Evolutionary conservation across 2,888 invertebrate species (phyloP).

Genomic region (Thera britannica): DNA sequence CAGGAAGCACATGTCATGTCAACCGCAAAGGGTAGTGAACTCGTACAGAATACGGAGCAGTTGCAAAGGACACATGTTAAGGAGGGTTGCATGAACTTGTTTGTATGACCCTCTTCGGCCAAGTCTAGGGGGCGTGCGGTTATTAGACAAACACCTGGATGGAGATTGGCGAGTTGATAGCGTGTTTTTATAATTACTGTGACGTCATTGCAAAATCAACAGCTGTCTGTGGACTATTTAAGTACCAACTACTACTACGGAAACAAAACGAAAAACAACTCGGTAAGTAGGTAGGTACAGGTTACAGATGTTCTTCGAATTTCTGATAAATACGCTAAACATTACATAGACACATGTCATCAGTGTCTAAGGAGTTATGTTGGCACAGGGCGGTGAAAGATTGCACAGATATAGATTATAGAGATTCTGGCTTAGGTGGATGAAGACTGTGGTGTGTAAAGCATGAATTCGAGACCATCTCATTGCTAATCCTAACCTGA

Average conservation of each 20-base stretch:
- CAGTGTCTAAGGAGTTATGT: too few relatives aligned
- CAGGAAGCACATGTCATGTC: slow-evolving; percentile 26
- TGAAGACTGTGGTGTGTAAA: too few relatives aligned
- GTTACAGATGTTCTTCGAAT: too few relatives aligned
- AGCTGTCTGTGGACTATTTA: slow-evolving; percentile 11
- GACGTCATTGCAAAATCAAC: slow-evolving; percentile 27
- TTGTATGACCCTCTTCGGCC: slow-evolving; percentile 23
- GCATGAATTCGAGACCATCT: too few relatives aligned
- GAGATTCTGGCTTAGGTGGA: too few relatives aligned
- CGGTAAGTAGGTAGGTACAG: too few relatives aligned
- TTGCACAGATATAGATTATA: too few relatives aligned
- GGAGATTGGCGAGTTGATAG: slow-evolving; percentile 37
- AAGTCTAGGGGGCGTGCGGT: slow-evolving; percentile 36
- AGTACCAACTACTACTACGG: neutral
- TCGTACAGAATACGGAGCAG: slow-evolving; percentile 25
- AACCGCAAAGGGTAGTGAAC: slow-evolving; percentile 37
- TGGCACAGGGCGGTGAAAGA: too few relatives aligned
- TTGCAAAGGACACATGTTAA: slow-evolving; percentile 31
- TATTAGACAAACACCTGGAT: slow-evolving; percentile 43
- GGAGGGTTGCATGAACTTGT: slow-evolving; percentile 30
- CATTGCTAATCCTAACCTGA: neutral
- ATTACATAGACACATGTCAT: too few relatives aligned
- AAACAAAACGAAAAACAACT: neutral
- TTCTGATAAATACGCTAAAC: too few relatives aligned
- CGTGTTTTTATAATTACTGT: slow-evolving; percentile 31